Base-by-base conservation (phyloP, 2,888 invertebrate genomes). In the Campoplex capitator region DNA sequence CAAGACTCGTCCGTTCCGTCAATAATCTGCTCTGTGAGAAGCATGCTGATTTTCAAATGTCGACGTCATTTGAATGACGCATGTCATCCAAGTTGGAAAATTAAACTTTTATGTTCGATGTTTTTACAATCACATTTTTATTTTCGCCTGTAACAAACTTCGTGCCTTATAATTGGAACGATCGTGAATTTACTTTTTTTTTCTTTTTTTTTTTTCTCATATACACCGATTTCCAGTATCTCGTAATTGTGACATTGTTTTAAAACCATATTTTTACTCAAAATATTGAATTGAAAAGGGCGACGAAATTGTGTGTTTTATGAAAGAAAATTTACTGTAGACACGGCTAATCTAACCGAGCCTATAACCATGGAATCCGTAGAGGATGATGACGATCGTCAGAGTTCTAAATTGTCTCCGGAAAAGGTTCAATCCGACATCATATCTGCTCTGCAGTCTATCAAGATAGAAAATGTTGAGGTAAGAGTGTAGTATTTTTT, bases 361-460 rank as follows among this genome's bases (percentile, higher is more conserved):
- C 96, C 96, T 92, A 96, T 96, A 86, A 96, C 96, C 85, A 95
- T 96, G 91, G 97, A 97, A 93, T 96, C 97, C 67, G 96, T 96
- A 56, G 97, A 96, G 87, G 96, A 97, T 82, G 96, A 96, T 89
- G 96, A 96, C 91, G 95, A 95, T 73, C 96, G 96, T 77, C 96
- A 95, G 65, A 95, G 92, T 91, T 95, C 90, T 94, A 95, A 83
- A 95, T 94, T 85, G 91, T 95, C 73, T 91, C 93, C 88, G 94
- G 96, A 91, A 95, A 76, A 73, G 7, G 65, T 74, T 13, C 78
- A 62, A 62, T 38, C 96, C 75, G 96, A 96, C 91, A 95, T 96
- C 92, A 92, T 96, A 84, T 96, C 96, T 2, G 96, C 96, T 28
- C 94, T 96, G 85, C 96, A 96, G 80, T 95, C 95, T 90, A 95